Conservation (phyloP, 2,888 invertebrate genomes). For the Mesochorus sp. region DNA sequence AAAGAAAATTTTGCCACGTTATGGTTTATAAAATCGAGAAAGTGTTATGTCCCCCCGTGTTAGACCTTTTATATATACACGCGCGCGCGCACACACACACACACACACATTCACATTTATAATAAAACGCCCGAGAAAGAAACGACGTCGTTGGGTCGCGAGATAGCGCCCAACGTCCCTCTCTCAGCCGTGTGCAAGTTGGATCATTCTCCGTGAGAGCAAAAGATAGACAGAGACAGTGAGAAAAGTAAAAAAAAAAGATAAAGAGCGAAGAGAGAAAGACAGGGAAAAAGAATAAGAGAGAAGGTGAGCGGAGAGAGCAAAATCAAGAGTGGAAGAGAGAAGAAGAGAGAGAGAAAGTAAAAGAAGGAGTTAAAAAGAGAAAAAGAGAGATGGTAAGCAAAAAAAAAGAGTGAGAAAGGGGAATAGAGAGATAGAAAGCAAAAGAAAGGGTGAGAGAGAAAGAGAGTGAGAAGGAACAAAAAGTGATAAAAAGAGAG, state of each 20-base stretch:
- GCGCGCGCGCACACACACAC: no score
- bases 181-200: constrained; percentile 34
- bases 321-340: neutral
- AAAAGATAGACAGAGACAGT: neutral
- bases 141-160: constrained; percentile 69
- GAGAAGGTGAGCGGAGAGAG: neutral
- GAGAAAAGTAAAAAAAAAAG: neutral
- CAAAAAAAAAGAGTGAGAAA: neutral
- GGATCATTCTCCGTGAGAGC: constrained; percentile 60
- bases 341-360: neutral
- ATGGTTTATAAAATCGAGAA: constrained; percentile 37
- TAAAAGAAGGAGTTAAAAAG: constrained; percentile 27
- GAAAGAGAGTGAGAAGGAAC: neutral
- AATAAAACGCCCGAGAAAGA: constrained; percentile 69
- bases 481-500: neutral
- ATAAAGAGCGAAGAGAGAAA: neutral
- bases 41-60: constrained; percentile 44
- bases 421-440: neutral
- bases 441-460: constrained; percentile 25
- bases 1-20: constrained; percentile 64
- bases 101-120: neutral
- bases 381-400: neutral
- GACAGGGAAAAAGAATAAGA: constrained; percentile 8
- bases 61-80: constrained; percentile 6
- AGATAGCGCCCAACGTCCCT: constrained; percentile 59